Base-by-base conservation (phyloP, 2,888 invertebrate genomes). In the Oligia fasciuncula region DNA sequence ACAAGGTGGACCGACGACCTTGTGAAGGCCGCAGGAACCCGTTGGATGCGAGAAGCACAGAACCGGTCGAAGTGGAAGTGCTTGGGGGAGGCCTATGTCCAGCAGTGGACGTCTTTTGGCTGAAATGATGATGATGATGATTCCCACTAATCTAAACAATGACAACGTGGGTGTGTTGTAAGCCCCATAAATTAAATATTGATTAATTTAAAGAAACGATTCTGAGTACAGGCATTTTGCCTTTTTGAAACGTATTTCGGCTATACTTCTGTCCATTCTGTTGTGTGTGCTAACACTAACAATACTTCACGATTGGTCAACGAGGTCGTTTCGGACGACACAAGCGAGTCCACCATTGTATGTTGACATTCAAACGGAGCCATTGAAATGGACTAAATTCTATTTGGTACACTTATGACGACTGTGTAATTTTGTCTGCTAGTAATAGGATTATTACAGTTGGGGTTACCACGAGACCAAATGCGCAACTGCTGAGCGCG, bases 241-340 rank as follows among this genome's bases (percentile, higher is more conserved):
- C n/a, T n/a, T 60, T 4, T 23, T n/a, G n/a, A 4, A 60, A 60
- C 11, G n/a, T 60, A 60, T 29, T 63, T 54, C 13, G 14, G 2
- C 3, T 3, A 4, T 19, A 81, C 23, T 40, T 23, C 2, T 23
- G 13, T 60, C 11, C 17, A 51, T 51, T 76, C 60, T 9, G 13
- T 66, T 62, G n/a, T 43, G 23, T n/a, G 19, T 11, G 29, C 14
- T 57, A 62, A 70, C 71, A 69, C 19, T 62, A 49, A 73, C 76
- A 76, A 73, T 82, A 51, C 35, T 35, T 23, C 17, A 57, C 40
- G 70, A 85, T 81, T 81, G 70, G 75, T 57, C 46, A 67, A 81
- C 82, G 57, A 81, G 82, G 82, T 57, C 82, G 29, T 43, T 17
- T 19, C 8, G 14, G 1, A 73, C 40, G 11, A 13, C 29, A 51